Conservation (phyloP, 2,797 vertebrate species). For the Megalops cyprinoides region DNA sequence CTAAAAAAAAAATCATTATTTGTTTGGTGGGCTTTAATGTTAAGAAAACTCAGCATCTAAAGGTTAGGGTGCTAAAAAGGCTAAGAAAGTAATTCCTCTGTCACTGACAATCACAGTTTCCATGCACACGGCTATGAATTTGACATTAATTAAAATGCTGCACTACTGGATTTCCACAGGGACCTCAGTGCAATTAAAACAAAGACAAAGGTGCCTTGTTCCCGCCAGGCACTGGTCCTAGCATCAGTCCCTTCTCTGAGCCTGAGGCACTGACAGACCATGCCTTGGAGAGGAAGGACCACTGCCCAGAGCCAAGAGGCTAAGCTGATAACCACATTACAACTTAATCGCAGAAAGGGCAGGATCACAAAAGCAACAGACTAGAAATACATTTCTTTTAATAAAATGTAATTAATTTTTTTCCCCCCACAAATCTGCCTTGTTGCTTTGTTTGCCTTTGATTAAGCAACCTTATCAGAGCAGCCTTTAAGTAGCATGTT, state of each 20-base stretch:
- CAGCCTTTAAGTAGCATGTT: slow-evolving; percentile 51
- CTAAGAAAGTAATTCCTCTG: too few relatives aligned
- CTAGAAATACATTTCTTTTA: slow-evolving; percentile 35
- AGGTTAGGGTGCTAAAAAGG: too few relatives aligned
- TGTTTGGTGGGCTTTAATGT: too few relatives aligned
- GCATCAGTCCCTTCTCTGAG: not conserved
- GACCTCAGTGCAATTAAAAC: not conserved
- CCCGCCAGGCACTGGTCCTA: not conserved
- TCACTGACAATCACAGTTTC: too few relatives aligned
- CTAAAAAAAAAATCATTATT: too few relatives aligned
- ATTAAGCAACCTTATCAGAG: slow-evolving; percentile 58
- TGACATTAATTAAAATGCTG: not conserved
- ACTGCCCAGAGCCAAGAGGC: not conserved
- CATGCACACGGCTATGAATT: not conserved
- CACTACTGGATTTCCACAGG: not conserved
- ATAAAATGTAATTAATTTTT: slow-evolving; percentile 60
- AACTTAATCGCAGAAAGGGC: not conserved
- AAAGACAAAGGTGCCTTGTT: not conserved
- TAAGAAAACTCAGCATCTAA: not conserved
- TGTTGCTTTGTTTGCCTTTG: slow-evolving; percentile 64
- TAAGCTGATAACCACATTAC: slow-evolving; percentile 53
- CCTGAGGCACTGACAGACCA: not conserved
- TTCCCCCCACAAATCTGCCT: slow-evolving; percentile 57
- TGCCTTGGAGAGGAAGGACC: not conserved
- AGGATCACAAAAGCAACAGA: not conserved